Evolutionary conservation across 1,140 invertebrate genomes (phyloP), one percentile per base, ranked within the genome.

Genomic region (Wasmannia auropunctata): DNA sequence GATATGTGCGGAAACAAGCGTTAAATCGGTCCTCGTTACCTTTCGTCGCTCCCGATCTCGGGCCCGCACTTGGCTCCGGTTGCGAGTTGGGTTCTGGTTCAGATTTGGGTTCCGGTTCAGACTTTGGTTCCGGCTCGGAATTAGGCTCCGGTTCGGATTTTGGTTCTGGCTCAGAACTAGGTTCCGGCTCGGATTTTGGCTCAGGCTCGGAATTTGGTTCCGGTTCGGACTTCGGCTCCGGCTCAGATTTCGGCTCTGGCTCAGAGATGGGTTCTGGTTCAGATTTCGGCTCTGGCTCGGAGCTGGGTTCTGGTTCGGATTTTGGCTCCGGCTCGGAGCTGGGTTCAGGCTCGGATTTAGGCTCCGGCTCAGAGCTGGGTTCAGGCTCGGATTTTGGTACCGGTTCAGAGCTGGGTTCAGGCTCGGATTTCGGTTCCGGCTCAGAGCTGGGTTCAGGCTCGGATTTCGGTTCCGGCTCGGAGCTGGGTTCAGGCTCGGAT

Each of bases 131-230:
- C 28, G 88, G 86, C 89, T 95, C 93, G 0, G 96, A 93, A 74
- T 87, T 94, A 1, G 88, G 86, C n/a, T 88, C 79, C 0, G 87
- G 77, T n/a, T 92, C 93, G 3, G 93, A 92, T 90, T 94, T 94
- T 0, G 95, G 94, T 87, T 95, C 93, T 4, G 93, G 92, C 2
- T 90, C 67, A 76, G 93, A 92, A 3, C 94, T 94, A 0, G 95
- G 93, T 86, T 94, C 92, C 5, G 54, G 93, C 75, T 25, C 89
- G 19, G 93, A 91, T 76, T 93, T 90, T 25, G 95, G 93, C 86
- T 95, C 93, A 34, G 95, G 90, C 95, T 95, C 95, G 6, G 95
- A 92, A 87, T 94, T 92, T 11, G 96, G 94, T 79, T 94, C 93
- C 0, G 94, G 92, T 86, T 22, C 89, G 88, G 92, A 90, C 70